phyloP scores from a whole-genome alignment of 2,113 vertebrate species.

The Coturnix japonica region DNA sequence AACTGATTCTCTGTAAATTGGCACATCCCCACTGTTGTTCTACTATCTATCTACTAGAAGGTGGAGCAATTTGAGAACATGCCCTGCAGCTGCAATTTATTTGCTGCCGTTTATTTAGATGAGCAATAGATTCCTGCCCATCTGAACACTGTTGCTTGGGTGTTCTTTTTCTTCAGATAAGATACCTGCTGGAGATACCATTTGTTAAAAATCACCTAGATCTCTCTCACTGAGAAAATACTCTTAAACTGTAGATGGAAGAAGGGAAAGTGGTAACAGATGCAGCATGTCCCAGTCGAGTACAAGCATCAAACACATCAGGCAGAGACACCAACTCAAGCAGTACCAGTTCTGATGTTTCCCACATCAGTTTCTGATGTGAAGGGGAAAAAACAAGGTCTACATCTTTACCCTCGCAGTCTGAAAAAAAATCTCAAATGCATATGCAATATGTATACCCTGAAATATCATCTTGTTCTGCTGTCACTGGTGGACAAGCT shows the following conservation, averaged over 20 bases:
- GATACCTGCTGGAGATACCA: neutral
- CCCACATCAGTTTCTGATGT: no score
- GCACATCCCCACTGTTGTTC: neutral
- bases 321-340: rapidly evolving
- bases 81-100: neutral
- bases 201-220: neutral
- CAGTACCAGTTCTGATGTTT: neutral
- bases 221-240: neutral
- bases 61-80: neutral
- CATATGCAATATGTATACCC: neutral
- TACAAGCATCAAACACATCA: neutral
- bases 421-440: neutral
- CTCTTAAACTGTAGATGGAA: neutral
- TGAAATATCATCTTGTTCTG: neutral
- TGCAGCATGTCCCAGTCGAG: neutral
- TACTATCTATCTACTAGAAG: neutral
- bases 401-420: neutral
- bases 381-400: neutral
- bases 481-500: neutral
- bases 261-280: neutral
- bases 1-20: neutral
- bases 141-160: neutral
- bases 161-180: neutral
- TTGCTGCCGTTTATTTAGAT: neutral
- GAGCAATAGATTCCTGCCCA: neutral